Evolutionary conservation across 2,797 vertebrate genomes (phyloP), one percentile per base, ranked within the genome.

Genomic region (Mus caroli): DNA sequence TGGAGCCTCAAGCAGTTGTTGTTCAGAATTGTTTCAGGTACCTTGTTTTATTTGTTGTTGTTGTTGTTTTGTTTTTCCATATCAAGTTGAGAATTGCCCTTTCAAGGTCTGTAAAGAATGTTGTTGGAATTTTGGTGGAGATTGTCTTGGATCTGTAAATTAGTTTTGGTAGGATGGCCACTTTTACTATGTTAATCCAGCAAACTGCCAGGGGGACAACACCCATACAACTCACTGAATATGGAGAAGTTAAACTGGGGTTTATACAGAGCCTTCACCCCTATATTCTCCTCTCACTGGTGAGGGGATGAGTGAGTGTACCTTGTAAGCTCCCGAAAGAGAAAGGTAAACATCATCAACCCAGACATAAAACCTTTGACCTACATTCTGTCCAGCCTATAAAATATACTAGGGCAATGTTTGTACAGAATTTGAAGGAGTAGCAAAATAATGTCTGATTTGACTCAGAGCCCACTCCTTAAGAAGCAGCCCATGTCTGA

Each of bases 231-330:
- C 19, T 50, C 43, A 67, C 14, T 85, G 43, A 50, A 67, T 4
- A 15, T 9, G 13, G 20, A 67, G 31, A 86, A n/a, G 6, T 52
- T 13, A 6, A 2, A 34, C 31, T 69, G 31, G 12, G n/a, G 10
- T 0, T 7, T n/a, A 14, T 7, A 20, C n/a, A 12, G 20, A 52
- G 0, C 46, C 20, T n/a, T 69, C 3, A 26, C 11, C 7, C 19
- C 6, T 52, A 50, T 67, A 7, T 85, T 85, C 19, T n/a, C 50
- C 19, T n/a, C 19, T 85, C 43, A 52, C 19, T 24, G 12, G 19
- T 67, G 34, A 37, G 7, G 67, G 17, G 15, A 43, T 43, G 43
- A 43, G n/a, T 71, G 34, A 71, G 34, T 71, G 14, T 71, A 71
- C 17, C n/a, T 17, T 71, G 67, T 20, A 20, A 17, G 17, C 34